A percentile compares a stretch with the other conserved stretches of the same genome.
Evolutionary conservation across 2,888 invertebrate genomes (phyloP).

Genomic region (Oxyteleia sp.): DNA sequence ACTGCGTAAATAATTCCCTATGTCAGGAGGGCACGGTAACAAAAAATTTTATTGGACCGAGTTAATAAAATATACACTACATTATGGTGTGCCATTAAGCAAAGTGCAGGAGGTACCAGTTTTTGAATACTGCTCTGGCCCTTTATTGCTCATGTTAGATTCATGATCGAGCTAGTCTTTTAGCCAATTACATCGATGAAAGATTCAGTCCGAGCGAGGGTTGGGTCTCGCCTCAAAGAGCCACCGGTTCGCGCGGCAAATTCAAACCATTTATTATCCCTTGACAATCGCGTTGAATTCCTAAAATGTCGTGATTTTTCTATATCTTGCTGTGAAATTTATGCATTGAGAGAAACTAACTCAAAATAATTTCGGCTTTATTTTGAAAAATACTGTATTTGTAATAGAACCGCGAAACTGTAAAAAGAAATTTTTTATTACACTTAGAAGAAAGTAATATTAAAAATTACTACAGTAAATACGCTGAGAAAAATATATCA

Average conservation of each 20-base stretch:
- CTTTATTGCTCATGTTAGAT: slow-evolving; percentile 75
- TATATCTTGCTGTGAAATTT: too few relatives aligned
- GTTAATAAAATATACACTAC: slow-evolving; percentile 62
- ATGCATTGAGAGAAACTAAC: too few relatives aligned
- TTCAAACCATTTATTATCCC: slow-evolving; percentile 58
- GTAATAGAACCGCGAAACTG: too few relatives aligned
- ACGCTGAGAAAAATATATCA: too few relatives aligned
- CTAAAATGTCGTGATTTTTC: too few relatives aligned
- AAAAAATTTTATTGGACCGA: slow-evolving; percentile 48
- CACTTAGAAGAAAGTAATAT: too few relatives aligned
- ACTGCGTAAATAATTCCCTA: slow-evolving; percentile 42
- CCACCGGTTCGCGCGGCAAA: slow-evolving; percentile 33
- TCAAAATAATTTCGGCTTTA: too few relatives aligned
- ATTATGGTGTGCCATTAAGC: slow-evolving; percentile 46
- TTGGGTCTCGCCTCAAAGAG: slow-evolving; percentile 15
- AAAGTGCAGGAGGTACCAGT: slow-evolving; percentile 57
- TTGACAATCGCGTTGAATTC: slow-evolving; percentile 12
- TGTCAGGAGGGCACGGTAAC: not conserved
- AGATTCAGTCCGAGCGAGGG: slow-evolving; percentile 72
- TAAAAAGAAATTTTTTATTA: too few relatives aligned
- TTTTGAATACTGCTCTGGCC: slow-evolving; percentile 47
- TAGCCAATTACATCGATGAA: slow-evolving; percentile 78
- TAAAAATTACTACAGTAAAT: too few relatives aligned
- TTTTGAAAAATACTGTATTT: too few relatives aligned
- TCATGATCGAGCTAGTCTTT: slow-evolving; percentile 74